Conservation (phyloP, 2,888 invertebrate genomes). For the Phaedon cochleariae region DNA sequence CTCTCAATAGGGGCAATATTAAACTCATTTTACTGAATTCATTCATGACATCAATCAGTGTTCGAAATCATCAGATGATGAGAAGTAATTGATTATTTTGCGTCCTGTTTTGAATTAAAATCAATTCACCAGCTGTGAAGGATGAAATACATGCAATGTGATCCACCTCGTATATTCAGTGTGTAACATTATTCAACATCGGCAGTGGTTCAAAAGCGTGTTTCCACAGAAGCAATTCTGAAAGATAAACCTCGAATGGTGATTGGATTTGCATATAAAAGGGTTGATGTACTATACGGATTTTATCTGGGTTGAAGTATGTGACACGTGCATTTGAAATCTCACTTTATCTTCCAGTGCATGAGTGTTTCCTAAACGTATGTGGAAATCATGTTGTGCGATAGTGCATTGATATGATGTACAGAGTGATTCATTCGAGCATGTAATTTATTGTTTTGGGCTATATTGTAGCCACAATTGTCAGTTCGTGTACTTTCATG, state of each 20-base stretch:
- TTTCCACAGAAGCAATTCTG: constrained; percentile 1
- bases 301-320: constrained; percentile 42
- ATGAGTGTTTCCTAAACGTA: constrained; percentile 27
- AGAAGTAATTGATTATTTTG: no score
- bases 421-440: background rate
- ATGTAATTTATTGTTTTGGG: background rate
- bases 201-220: background rate
- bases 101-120: no score
- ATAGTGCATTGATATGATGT: background rate
- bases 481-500: no score
- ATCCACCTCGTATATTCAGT: background rate
- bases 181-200: background rate
- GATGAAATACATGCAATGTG: background rate
- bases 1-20: no score
- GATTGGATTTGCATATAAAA: constrained; percentile 45
- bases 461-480: no score
- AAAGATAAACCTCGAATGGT: constrained; percentile 39
- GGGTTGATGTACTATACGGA: constrained; percentile 39
- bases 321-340: constrained; percentile 36
- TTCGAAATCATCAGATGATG: no score
- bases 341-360: constrained; percentile 32
- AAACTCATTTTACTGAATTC: no score
- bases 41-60: no score
- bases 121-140: no score
- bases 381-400: background rate